Percentiles rank a stretch among this genome's conserved stretches.
phyloP scores from a whole-genome alignment of 2,888 invertebrate genomes.

The Clitarchus hookeri region DNA sequence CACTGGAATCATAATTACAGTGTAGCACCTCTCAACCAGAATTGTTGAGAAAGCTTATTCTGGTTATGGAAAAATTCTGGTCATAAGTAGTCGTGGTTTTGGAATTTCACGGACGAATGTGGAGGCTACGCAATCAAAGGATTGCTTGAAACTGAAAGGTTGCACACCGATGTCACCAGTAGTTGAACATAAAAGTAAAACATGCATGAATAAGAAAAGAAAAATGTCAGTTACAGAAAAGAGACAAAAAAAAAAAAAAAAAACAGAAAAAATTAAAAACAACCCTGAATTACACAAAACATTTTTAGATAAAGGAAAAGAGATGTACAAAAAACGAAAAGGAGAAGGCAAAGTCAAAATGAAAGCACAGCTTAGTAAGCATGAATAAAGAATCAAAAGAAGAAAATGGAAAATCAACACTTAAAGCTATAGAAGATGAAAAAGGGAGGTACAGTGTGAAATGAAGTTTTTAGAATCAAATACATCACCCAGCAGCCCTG shows the following conservation, averaged over 20 bases:
- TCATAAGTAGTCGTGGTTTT: too few relatives aligned
- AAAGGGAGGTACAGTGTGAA: not conserved
- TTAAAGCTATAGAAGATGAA: not conserved
- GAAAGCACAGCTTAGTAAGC: not conserved
- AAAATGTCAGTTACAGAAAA: too few relatives aligned
- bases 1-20: too few relatives aligned
- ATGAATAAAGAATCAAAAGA: not conserved
- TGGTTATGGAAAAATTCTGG: too few relatives aligned
- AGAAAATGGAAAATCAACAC: not conserved
- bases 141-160: not conserved
- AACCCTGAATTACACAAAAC: not conserved
- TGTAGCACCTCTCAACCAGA: too few relatives aligned
- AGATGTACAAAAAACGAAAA: not conserved
- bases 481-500: not conserved
- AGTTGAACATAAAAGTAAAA: not conserved
- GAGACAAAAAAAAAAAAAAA: not conserved
- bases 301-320: not conserved
- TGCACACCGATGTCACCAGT: not conserved
- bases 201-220: not conserved
- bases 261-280: not conserved
- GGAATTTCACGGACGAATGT: not conserved
- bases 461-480: not conserved
- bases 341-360: not conserved
- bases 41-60: too few relatives aligned
- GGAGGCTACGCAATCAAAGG: not conserved